Base-by-base conservation (phyloP, 2,113 vertebrate species). In the Alethe castanea region DNA sequence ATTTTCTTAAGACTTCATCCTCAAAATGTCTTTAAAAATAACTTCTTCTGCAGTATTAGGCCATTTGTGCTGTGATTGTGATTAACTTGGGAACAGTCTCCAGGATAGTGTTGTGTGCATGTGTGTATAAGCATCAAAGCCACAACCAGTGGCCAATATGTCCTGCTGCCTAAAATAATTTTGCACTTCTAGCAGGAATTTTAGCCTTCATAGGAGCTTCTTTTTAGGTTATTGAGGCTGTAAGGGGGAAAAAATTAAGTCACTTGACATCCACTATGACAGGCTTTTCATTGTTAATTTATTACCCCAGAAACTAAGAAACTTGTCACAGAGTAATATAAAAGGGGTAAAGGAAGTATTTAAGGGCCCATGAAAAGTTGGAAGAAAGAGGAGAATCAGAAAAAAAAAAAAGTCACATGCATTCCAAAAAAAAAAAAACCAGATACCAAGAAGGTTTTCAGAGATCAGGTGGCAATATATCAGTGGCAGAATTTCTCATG, bases 81-180 rank as follows among this genome's bases (percentile, higher is more conserved):
- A 61, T 83, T 79, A 72, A 17, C 7, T 28, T 61, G 56, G 28
- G 19, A 72, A 11, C 2, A 76, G 20, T 26, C 20, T 74, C 40
- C 35, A 71, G 85, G 29, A 67, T 20, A 86, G 48, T 0, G 0
- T 5, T 44, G 5, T 36, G 50, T 80, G 14, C 1, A 1, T 25
- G 31, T 42, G 17, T 54, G 5, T 45, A 28, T 19, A 69, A 92
- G 72, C 53, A 38, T 66, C 52, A 84, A 54, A 88, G 45, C 18
- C 60, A 78, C 36, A 35, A 48, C 20, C 50, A 50, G 38, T 66
- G 18, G 17, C n/a, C 60, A 83, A n/a, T 23, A 57, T 22, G 11
- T n/a, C 35, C 40, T 72, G 24, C 12, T 87, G 50, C 59, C 66
- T 40, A 53, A 65, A 91, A 76, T 40, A 86, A 42, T 29, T 47